Evolutionary conservation across 2,888 invertebrate genomes (phyloP), one percentile per base, ranked within the genome.

Genomic region (Tipula helvola): DNA sequence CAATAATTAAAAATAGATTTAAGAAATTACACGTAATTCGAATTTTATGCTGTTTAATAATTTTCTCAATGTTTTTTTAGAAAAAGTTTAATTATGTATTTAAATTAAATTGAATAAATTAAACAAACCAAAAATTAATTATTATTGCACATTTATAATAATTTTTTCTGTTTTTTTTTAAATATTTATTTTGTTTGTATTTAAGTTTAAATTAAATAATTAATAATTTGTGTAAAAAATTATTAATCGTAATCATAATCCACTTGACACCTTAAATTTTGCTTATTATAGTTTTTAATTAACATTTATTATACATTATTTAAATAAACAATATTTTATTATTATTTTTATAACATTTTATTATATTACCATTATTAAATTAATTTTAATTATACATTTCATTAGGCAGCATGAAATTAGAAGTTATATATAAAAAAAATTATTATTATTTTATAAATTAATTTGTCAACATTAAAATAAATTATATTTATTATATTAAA

Each of bases 261-360:
- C 71, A 88, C 88, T 88, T 88, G 88, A 88, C 88, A 88, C 57
- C 88, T 88, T 83, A 88, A 87, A 87, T 88, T 88, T 87, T 88
- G 88, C 88, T 88, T 87, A 28, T 47, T 47, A 44, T 42, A 86
- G 42, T 86, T 36, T 44, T 28, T 44, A 44, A 44, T 86, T 86
- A 44, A 86, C 13, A 28, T 44, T 47, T 47, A 44, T 12, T 47
- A 86, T 28, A 47, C 36, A 86, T 12, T 71, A 16, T 71, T 71
- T 28, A 71, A 71, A 71, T 71, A 71, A 71, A 71, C 28, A 71
- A 71, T 16, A 84, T 84, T 83, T 84, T 39, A 41, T 84, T 84
- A 36, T 36, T 39, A 39, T 84, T 87, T 13, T 47, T 13, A 8
- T 42, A 86, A 36, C 18, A 44, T 28, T 47, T 47, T 28, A 44